phyloP scores from a whole-genome alignment of 35 echinoderm and acorn worm genomes.

The Strongylocentrotus purpuratus region DNA sequence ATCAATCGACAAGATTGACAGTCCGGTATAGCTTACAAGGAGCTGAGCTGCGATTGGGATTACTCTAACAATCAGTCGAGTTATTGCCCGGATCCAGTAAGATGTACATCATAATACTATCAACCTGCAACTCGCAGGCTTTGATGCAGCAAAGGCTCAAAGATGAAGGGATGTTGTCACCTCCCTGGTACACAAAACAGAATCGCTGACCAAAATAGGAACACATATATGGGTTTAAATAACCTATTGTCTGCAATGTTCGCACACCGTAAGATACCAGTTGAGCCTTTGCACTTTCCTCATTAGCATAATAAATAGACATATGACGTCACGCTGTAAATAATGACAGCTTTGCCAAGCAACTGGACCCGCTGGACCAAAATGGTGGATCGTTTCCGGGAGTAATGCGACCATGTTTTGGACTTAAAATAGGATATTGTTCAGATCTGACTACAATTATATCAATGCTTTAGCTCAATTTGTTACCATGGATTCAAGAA shows the following conservation, averaged over 20 bases:
- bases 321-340: constrained; percentile 66
- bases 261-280: not conserved
- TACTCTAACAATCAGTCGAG: too few relatives aligned
- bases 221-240: not conserved
- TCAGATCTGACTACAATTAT: not conserved
- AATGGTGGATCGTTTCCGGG: constrained; percentile 20
- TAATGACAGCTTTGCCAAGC: constrained; percentile 62
- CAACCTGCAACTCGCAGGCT: too few relatives aligned
- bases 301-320: constrained; percentile 61
- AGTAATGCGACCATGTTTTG: not conserved
- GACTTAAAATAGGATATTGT: not conserved
- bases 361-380: constrained; percentile 42
- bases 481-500: not conserved
- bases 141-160: too few relatives aligned
- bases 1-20: too few relatives aligned
- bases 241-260: not conserved
- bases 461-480: not conserved
- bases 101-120: too few relatives aligned
- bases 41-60: too few relatives aligned
- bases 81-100: too few relatives aligned
- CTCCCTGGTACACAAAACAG: not conserved
- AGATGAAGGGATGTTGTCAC: too few relatives aligned
- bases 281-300: not conserved
- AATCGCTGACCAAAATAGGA: not conserved
- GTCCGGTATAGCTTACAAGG: too few relatives aligned